Evolutionary conservation across 2,113 vertebrate species (phyloP), one percentile per base, ranked within the genome.

Genomic region (Alectura lathami): DNA sequence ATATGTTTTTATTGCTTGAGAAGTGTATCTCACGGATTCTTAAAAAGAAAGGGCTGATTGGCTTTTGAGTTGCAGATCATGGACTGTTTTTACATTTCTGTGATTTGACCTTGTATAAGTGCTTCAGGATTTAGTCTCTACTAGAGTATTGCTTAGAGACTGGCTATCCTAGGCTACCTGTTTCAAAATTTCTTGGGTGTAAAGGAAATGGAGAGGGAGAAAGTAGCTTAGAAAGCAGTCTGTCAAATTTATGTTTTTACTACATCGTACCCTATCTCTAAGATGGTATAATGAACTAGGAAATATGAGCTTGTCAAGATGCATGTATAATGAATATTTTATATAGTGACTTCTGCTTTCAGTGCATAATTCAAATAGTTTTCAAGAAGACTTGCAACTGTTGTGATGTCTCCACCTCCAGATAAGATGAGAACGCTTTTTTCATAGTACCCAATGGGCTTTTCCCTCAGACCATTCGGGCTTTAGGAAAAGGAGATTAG

Each of bases 321-420:
- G 14, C 17, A 59, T 81, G 47, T 83, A 81, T 67, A 94, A 96
- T 92, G 94, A 96, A 95, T 93, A 70, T 88, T 93, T 94, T 83
- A 91, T 74, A 70, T 12, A 74, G 75, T 47, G 86, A 69, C 50
- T 45, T 67, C 59, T 59, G 38, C 60, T 86, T 96, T 88, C 68
- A 70, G 56, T 92, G 88, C 92, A 95, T 94, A 92, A 91, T 88
- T 96, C 91, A 93, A 42, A 74, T 40, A 94, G 83, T 91, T 94
- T 83, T 70, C 84, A 93, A 96, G 76, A 81, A 96, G 72, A 50
- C 92, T 83, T 86, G 60, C 78, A 96, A 92, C 91, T 96, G 92
- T 74, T 93, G 86, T 91, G 92, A 62, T 91, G 95, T 72, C 50
- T 88, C 80, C 72, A 79, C 86, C 80, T 88, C 83, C 83, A 93